phyloP scores from a whole-genome alignment of 2,797 vertebrate genomes.

The Staurois parvus region DNA sequence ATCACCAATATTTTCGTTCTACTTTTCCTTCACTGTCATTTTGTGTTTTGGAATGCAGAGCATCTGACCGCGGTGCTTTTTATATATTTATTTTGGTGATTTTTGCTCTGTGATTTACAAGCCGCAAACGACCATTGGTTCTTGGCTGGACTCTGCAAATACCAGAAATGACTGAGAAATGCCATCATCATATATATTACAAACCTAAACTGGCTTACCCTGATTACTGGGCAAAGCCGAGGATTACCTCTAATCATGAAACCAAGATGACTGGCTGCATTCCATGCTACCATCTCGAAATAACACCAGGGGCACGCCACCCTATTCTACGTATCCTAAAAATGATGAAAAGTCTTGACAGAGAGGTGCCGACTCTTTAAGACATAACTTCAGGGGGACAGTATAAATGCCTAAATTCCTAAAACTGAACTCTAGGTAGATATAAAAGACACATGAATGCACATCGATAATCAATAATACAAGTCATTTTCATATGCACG shows the following conservation, averaged over 20 bases:
- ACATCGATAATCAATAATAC: no score
- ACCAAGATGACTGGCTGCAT: neutral
- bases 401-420: no score
- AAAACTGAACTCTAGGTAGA: no score
- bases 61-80: neutral
- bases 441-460: no score
- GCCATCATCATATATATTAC: constrained; percentile 13
- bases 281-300: neutral
- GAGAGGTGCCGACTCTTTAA: neutral
- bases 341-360: constrained; percentile 8
- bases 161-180: neutral
- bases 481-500: no score
- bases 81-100: neutral
- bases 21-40: no score
- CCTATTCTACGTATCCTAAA: neutral
- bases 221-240: constrained; percentile 1
- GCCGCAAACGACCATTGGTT: neutral
- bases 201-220: neutral
- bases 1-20: no score
- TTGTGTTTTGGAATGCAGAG: no score
- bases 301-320: neutral
- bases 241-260: constrained; percentile 42
- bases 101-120: constrained; percentile 14
- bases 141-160: neutral
- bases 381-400: neutral